phyloP scores from a whole-genome alignment of 2,888 invertebrate genomes.

The Euplagia quadripunctaria region DNA sequence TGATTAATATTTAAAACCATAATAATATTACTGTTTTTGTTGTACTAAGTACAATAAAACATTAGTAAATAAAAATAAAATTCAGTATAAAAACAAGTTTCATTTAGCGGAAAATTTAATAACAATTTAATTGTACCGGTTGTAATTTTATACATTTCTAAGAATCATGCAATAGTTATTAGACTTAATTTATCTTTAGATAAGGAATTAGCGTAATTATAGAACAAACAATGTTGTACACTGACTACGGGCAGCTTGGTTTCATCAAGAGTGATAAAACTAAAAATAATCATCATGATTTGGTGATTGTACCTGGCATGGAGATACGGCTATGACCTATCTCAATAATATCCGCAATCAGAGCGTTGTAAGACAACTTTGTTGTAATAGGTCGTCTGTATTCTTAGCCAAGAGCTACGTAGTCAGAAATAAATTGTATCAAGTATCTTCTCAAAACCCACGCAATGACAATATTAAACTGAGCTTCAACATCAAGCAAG shows the following conservation, averaged over 20 bases:
- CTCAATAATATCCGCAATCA: background rate
- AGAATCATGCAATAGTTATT: background rate
- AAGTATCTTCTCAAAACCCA: background rate
- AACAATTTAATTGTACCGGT: background rate
- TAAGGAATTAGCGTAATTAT: background rate
- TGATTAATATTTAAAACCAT: too few species aligned
- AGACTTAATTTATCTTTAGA: background rate
- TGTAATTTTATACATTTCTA: background rate
- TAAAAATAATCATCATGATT: background rate
- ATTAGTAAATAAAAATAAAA: background rate
- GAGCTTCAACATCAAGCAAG: background rate
- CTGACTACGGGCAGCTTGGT: background rate
- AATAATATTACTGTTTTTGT: background rate
- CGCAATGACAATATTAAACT: background rate
- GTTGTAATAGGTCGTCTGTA: background rate
- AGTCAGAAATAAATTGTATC: background rate
- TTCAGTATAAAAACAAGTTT: background rate
- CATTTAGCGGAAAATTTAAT: background rate
- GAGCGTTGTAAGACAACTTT: constrained; percentile 5
- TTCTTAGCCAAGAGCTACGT: constrained; percentile 8
- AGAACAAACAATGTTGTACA: background rate
- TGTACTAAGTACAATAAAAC: background rate
- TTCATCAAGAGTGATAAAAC: background rate
- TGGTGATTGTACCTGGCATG: background rate
- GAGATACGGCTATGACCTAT: constrained; percentile 13